A percentile compares a stretch with the other conserved stretches of the same genome.
phyloP scores from a whole-genome alignment of 2,888 invertebrate genomes.

The Tinea trinotella region DNA sequence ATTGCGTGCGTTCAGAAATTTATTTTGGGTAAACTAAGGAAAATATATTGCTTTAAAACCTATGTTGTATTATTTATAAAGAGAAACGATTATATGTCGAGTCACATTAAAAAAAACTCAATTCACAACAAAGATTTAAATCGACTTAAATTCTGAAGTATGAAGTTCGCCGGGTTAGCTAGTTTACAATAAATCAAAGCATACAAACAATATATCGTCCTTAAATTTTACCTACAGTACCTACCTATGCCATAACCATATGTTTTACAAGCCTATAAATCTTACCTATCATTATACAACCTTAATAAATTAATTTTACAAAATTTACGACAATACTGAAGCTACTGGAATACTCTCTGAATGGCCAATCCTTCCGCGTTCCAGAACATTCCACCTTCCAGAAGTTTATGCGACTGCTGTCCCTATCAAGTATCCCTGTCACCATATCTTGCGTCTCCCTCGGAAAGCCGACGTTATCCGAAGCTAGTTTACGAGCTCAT shows the following conservation, averaged over 20 bases:
- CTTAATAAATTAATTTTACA: background rate
- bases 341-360: background rate
- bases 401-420: background rate
- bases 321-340: background rate
- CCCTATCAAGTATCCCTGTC: background rate
- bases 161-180: too few species aligned
- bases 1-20: too few species aligned
- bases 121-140: too few species aligned
- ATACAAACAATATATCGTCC: too few species aligned
- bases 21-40: too few species aligned
- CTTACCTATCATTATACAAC: background rate
- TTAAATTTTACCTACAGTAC: background rate
- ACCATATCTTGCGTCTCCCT: constrained; percentile 28
- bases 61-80: too few species aligned
- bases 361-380: constrained; percentile 64
- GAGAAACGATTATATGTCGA: too few species aligned
- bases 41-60: too few species aligned
- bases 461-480: constrained; percentile 30
- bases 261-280: background rate
- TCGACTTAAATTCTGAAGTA: too few species aligned
- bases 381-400: constrained; percentile 39
- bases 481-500: constrained; percentile 62
- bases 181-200: too few species aligned
- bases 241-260: background rate
- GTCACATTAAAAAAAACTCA: too few species aligned